phyloP scores from a whole-genome alignment of 1,140 invertebrate species.

The Brachionus calyciflorus region DNA sequence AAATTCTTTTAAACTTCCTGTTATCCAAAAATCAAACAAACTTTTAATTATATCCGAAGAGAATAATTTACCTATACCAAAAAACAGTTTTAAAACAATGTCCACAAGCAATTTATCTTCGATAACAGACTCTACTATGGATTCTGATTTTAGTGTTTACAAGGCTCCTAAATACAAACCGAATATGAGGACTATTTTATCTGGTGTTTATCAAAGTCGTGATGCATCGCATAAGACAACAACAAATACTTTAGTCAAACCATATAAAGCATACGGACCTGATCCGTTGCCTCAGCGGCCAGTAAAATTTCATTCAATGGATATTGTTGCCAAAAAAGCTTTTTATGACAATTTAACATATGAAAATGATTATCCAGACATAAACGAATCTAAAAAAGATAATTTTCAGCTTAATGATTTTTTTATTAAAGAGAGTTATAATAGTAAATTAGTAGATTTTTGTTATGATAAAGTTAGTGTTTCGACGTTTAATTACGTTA shows the following conservation, averaged over 20 bases:
- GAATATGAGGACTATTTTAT: slow-evolving; percentile 14
- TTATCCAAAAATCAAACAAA: slow-evolving; percentile 9
- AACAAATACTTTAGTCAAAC: not conserved
- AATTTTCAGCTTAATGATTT: slow-evolving; percentile 5
- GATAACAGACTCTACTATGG: not conserved
- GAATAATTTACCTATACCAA: not conserved
- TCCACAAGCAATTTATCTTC: not conserved
- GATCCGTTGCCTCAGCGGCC: not conserved
- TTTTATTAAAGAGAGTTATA: slow-evolving; percentile 3
- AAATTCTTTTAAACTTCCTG: not conserved
- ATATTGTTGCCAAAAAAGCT: not conserved
- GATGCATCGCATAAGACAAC: not conserved
- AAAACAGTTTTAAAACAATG: slow-evolving; percentile 36
- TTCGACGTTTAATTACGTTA: not conserved
- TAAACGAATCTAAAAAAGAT: not conserved
- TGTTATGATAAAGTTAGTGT: slow-evolving; percentile 14
- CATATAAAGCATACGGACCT: not conserved
- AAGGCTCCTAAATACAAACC: slow-evolving; percentile 4
- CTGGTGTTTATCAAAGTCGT: not conserved
- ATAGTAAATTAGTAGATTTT: slow-evolving; percentile 12
- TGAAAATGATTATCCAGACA: slow-evolving; percentile 12
- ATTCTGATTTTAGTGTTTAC: not conserved
- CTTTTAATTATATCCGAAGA: not conserved
- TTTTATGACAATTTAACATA: slow-evolving; percentile 33
- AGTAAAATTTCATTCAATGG: not conserved